phyloP scores from a whole-genome alignment of 2,113 vertebrate species.

The Notiomystis cincta region DNA sequence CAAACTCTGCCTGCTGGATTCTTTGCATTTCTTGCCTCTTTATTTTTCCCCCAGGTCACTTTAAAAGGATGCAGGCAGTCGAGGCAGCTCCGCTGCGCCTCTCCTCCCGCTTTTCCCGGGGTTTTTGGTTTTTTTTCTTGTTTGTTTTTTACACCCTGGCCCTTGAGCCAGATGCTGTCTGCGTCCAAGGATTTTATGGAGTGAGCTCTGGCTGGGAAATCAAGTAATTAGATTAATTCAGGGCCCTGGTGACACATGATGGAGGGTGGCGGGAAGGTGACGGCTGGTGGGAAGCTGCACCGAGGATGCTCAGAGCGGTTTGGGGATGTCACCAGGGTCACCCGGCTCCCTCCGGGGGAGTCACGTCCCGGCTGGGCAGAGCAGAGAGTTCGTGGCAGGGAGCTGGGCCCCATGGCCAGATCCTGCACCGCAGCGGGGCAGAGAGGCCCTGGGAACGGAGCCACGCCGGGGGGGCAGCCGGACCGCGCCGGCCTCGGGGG shows the following conservation, averaged over 20 bases:
- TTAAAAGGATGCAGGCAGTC: conserved; percentile 62
- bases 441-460: conserved; percentile 17
- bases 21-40: conserved; percentile 65
- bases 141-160: conserved; percentile 37
- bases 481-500: not conserved
- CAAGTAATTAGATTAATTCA: not conserved
- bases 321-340: not conserved
- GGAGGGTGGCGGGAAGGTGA: not conserved
- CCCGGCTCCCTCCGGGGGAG: rapidly evolving
- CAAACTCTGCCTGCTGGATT: conserved; percentile 57
- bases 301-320: not conserved
- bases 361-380: not conserved
- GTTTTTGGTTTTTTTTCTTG: not conserved
- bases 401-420: not conserved
- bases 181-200: conserved; percentile 36
- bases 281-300: not conserved
- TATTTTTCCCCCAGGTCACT: conserved; percentile 67
- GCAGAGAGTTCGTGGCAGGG: not conserved
- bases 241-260: not conserved
- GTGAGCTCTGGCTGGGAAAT: conserved; percentile 37
- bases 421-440: not conserved
- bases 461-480: not conserved
- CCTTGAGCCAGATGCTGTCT: conserved; percentile 38
- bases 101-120: not conserved
- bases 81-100: conserved; percentile 4